Base-by-base conservation (phyloP, 1,140 invertebrate species). In the Zaprionus inermis region DNA sequence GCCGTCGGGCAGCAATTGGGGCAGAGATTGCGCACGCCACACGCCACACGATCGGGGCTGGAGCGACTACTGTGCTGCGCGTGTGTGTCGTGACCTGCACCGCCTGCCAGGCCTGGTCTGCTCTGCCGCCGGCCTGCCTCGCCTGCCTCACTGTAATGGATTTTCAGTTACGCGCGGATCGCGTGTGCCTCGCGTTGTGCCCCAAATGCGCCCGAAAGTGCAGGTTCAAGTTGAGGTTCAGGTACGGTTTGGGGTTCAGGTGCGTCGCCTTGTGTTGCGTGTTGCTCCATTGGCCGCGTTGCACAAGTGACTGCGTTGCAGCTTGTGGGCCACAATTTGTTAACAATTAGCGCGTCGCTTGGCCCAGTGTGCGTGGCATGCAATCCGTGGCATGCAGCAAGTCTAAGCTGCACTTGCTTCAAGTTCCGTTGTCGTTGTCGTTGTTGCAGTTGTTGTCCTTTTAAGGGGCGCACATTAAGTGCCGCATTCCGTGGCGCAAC, bases 101-200 rank as follows among this genome's bases (percentile, higher is more conserved):
- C 30, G 65, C 56, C 44, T 32, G 38, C 51, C 58, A 5, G 36
- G 6, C 1, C 41, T 46, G n/a, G 7, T 5, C 41, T 18, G n/a
- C 1, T 28, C 18, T 49, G 44, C n/a, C 36, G 11, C 36, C 4
- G 14, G 12, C 24, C 24, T 28, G 24, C 24, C 24, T 28, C 3
- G 24, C 24, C 24, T 28, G 36, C 11, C 54, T 55, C n/a, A n/a
- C n/a, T 81, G 76, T 79, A 79, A 82, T 86, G 83, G 72, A 74
- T 81, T 85, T 85, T 74, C 70, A 83, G 69, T 88, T 86, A 86
- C 83, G 79, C 72, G 79, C 20, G 59, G 83, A 71, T 86, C 82
- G 82, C 82, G 82, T 88, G 83, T 63, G 66, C 24, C 24, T 28
- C 24, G 24, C 38, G 41, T n/a, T 66, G 44, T 52, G 38, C 30